phyloP scores from a whole-genome alignment of 2,797 vertebrate genomes.

The Urophycis tenuis region DNA sequence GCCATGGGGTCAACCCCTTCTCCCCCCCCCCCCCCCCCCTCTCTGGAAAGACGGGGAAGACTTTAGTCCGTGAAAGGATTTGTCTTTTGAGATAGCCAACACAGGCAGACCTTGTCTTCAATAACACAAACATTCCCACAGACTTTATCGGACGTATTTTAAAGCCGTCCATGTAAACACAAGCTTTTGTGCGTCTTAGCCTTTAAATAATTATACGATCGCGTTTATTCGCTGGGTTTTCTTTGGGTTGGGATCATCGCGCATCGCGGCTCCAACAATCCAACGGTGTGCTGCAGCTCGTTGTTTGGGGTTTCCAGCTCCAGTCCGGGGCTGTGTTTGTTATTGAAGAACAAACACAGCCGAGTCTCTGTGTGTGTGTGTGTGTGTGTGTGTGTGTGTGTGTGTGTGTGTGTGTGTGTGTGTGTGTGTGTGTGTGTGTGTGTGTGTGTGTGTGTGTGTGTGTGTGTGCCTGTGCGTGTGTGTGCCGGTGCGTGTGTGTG shows the following conservation, averaged over 20 bases:
- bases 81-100: too few relatives aligned
- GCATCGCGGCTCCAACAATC: background rate
- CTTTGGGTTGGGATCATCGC: background rate
- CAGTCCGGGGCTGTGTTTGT: constrained; percentile 43
- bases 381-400: constrained; percentile 12
- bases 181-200: background rate
- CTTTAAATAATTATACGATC: background rate
- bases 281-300: background rate
- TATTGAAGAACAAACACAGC: constrained; percentile 3
- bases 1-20: constrained; percentile 39
- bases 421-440: constrained; percentile 4
- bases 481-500: too few relatives aligned
- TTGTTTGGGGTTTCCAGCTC: constrained; percentile 42
- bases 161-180: background rate
- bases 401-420: background rate
- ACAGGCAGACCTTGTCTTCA: background rate
- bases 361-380: constrained; percentile 4
- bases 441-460: constrained; percentile 14
- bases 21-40: too few relatives aligned
- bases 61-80: too few relatives aligned
- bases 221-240: background rate
- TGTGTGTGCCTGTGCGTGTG: constrained; percentile 5
- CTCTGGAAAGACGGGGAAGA: too few relatives aligned
- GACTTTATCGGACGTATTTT: background rate
- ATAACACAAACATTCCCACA: background rate